Evolutionary conservation across 2,113 vertebrate species (phyloP).

Genomic region (Callorhinus ursinus): DNA sequence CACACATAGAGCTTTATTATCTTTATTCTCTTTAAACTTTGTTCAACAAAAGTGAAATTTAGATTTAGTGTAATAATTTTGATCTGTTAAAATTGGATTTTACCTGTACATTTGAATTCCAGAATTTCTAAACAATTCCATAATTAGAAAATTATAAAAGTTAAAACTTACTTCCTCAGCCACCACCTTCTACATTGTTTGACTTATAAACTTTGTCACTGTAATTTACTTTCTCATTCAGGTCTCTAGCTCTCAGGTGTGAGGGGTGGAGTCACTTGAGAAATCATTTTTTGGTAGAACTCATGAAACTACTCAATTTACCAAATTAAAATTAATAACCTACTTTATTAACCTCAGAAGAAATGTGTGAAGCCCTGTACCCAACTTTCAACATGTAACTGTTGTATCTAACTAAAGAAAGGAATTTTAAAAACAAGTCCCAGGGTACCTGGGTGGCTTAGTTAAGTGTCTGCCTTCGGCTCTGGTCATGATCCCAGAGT

Average conservation of each 20-base stretch:
- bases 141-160: background rate
- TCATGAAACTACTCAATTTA: background rate
- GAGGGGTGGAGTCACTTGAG: background rate
- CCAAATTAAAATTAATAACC: slow-evolving; percentile 13
- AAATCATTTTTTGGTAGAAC: background rate
- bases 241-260: background rate
- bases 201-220: background rate
- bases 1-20: background rate
- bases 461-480: background rate
- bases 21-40: background rate
- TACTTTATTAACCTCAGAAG: background rate
- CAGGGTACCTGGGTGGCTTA: background rate
- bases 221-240: slow-evolving; percentile 19
- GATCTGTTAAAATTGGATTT: slow-evolving; percentile 15
- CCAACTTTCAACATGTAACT: background rate
- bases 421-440: background rate
- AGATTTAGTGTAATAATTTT: background rate
- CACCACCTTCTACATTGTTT: background rate
- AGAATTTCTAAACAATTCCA: slow-evolving; percentile 26
- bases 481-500: background rate
- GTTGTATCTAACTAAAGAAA: background rate
- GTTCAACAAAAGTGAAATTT: background rate
- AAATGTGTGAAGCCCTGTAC: background rate
- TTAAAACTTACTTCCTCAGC: background rate
- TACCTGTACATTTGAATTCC: background rate